Conservation (phyloP, 2,888 invertebrate genomes). For the Harpagoxenus sublaevis region DNA sequence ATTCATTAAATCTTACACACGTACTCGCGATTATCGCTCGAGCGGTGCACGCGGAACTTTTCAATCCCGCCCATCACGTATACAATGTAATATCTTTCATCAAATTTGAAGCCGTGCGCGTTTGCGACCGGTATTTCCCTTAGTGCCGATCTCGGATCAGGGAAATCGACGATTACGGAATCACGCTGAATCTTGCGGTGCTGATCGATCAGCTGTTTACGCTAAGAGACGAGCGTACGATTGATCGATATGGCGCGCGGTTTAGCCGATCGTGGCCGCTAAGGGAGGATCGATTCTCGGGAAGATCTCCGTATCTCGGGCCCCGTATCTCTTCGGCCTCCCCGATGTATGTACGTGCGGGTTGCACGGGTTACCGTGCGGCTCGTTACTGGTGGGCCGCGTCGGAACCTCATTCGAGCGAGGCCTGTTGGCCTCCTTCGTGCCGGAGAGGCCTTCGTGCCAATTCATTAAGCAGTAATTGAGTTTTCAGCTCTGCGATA, state of each 20-base stretch:
- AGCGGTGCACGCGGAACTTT: slow-evolving; percentile 37
- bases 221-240: slow-evolving; percentile 61
- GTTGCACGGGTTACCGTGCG: slow-evolving; percentile 58
- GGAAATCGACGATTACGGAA: slow-evolving; percentile 48
- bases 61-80: slow-evolving; percentile 42
- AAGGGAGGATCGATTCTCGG: slow-evolving; percentile 75
- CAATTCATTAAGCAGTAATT: slow-evolving; percentile 86
- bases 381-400: slow-evolving; percentile 48
- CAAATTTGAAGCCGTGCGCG: slow-evolving; percentile 36
- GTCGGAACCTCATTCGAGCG: slow-evolving; percentile 29
- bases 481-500: slow-evolving; percentile 85
- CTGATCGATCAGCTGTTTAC: slow-evolving; percentile 56
- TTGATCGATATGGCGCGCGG: slow-evolving; percentile 65
- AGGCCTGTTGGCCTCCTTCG: slow-evolving; percentile 30
- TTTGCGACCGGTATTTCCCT: slow-evolving; percentile 14
- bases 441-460: slow-evolving; percentile 66
- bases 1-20: slow-evolving; percentile 52
- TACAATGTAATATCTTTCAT: slow-evolving; percentile 51
- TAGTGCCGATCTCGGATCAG: slow-evolving; percentile 25
- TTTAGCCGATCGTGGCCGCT: slow-evolving; percentile 58
- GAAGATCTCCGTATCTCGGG: slow-evolving; percentile 76
- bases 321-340: slow-evolving; percentile 67
- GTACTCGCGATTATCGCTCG: slow-evolving; percentile 39
- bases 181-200: slow-evolving; percentile 37
- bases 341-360: slow-evolving; percentile 57